These are phyloP conservation scores for Epirrhoe alternata DNA, from an alignment of 2,888 invertebrate genomes.

Conservation along the genomic window DNA sequence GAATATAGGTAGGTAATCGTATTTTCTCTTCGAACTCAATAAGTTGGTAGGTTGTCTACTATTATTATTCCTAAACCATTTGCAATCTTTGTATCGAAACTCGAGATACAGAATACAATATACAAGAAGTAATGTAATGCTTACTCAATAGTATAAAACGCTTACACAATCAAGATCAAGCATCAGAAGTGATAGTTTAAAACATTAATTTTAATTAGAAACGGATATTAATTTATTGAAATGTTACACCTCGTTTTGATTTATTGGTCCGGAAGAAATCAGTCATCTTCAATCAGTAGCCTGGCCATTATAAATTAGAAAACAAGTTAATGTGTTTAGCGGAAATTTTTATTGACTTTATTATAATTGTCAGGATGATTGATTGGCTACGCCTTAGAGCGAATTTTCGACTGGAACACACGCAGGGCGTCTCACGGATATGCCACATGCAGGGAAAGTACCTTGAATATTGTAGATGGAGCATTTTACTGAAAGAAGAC, in stretches of 20 bases:
- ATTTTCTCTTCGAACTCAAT: no score
- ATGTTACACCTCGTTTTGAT: conserved; percentile 37
- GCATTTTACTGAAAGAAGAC: no score
- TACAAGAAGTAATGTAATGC: neutral
- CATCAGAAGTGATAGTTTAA: conserved; percentile 34
- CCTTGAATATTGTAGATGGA: no score
- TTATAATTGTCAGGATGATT: conserved; percentile 32
- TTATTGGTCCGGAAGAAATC: conserved; percentile 49
- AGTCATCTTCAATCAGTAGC: conserved; percentile 46
- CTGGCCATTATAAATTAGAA: conserved; percentile 42
- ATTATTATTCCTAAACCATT: neutral
- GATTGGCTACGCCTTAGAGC: conserved; percentile 17
- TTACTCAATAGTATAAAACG: conserved; percentile 1
- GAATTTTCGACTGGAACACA: neutral
- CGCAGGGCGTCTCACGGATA: no score
- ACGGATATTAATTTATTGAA: conserved; percentile 42
- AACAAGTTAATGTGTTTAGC: conserved; percentile 39
- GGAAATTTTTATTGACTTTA: conserved; percentile 38
- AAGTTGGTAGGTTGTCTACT: no score
- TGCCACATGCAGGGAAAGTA: no score
- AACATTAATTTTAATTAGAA: conserved; percentile 36
- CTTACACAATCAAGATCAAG: conserved; percentile 29
- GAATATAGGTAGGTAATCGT: no score
- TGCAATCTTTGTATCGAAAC: neutral
- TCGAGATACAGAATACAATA: neutral